Conservation (phyloP, 2,797 vertebrate genomes). For the Tadarida brasiliensis region DNA sequence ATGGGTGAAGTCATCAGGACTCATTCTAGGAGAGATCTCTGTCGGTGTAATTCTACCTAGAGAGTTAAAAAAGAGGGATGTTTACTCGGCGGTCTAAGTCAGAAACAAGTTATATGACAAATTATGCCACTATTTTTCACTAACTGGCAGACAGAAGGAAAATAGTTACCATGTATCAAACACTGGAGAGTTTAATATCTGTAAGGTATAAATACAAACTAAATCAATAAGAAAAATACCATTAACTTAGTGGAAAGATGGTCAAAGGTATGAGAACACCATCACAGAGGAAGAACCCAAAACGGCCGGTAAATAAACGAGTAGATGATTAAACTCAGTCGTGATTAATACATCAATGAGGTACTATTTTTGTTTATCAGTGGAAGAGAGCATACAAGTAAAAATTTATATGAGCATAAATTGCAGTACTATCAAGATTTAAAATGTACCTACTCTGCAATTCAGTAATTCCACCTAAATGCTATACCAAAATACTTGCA, state of each 20-base stretch:
- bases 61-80: slow-evolving; percentile 34
- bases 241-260: neutral
- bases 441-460: neutral
- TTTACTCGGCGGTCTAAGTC: slow-evolving; percentile 32
- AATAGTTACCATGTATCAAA: neutral
- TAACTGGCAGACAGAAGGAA: slow-evolving; percentile 1
- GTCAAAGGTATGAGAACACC: neutral
- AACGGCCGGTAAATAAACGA: neutral
- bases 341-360: neutral
- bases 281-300: slow-evolving; percentile 30
- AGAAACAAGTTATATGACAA: slow-evolving; percentile 42
- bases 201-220: neutral
- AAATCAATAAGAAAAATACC: slow-evolving; percentile 28
- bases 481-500: neutral
- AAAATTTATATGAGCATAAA: slow-evolving; percentile 12
- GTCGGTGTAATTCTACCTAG: neutral
- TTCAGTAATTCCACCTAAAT: neutral
- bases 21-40: slow-evolving; percentile 49
- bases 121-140: neutral
- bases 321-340: neutral
- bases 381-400: neutral
- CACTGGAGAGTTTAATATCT: neutral
- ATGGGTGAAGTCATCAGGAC: neutral
- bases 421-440: neutral
- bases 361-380: neutral